Evolutionary conservation across 2,113 vertebrate genomes (phyloP).

Genomic region (Aplodontia rufa): DNA sequence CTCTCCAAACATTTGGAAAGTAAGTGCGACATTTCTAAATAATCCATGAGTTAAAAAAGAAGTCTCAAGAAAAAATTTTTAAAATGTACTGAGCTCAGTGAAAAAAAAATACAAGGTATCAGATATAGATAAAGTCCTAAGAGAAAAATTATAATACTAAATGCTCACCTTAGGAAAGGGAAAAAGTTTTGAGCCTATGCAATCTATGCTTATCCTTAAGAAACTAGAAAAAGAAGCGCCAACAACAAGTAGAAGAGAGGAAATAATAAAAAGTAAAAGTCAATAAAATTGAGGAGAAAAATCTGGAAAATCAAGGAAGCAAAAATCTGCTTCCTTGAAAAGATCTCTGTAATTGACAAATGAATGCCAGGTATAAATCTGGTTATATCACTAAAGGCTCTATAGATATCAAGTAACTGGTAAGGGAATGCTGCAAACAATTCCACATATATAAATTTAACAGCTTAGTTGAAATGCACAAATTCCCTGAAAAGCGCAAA

Average conservation of each 20-base stretch:
- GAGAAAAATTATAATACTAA: neutral
- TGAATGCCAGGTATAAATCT: neutral
- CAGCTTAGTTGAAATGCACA: neutral
- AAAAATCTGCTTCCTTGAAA: conserved; percentile 16
- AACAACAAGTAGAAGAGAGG: neutral
- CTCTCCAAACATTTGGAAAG: neutral
- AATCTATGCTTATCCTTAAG: neutral
- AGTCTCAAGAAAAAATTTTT: neutral
- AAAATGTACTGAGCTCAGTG: neutral
- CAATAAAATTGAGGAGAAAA: neutral
- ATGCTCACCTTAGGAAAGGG: neutral
- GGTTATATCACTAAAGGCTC: neutral
- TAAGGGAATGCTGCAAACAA: neutral
- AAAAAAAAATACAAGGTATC: neutral
- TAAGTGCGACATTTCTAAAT: neutral
- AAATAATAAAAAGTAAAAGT: neutral
- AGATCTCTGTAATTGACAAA: neutral
- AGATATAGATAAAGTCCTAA: neutral
- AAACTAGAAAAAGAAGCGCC: neutral
- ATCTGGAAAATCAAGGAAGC: neutral
- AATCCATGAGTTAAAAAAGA: neutral
- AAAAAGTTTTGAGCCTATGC: neutral
- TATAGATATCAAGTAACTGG: neutral
- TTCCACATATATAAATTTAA: neutral
- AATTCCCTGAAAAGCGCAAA: neutral